Base-by-base conservation (phyloP, 2,797 vertebrate species). In the Parauchenoglanis ngamensis region DNA sequence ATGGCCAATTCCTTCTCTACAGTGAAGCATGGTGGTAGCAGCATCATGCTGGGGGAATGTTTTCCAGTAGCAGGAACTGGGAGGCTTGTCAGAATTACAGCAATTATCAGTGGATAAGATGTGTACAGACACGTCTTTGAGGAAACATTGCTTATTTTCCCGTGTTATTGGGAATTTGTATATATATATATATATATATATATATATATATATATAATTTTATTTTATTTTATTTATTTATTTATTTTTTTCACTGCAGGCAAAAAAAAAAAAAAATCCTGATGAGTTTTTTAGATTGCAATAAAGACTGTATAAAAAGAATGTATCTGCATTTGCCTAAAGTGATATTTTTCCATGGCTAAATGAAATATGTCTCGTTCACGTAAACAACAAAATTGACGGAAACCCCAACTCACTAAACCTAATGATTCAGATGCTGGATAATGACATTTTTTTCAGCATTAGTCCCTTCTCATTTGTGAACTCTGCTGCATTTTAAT, bases 401-500 rank as follows among this genome's bases (percentile, higher is more conserved):
- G 15, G 15, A 56, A 77, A 77, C 31, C 15, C 7, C 75, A 77
- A 57, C 28, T 35, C 76, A 21, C 52, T 78, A 57, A 78, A 23
- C 52, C 56, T 28, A 57, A 21, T 35, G 52, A 78, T 78, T 57
- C 17, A 15, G 28, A 56, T 21, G 15, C 8, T 11, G 17, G 28
- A 31, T 78, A 78, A 78, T 78, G 52, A 35, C 76, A 56, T 56
- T 56, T 46, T 73, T 44, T 75, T 25, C 65, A 86, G 44, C 46
- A 85, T 78, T 57, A 61, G 68, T 77, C 85, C 17, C 19, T 72
- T 86, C 40, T 86, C 83, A 86, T 87, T 63, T 86, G 73, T 57
- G 57, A 77, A 49, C 57, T 78, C 63, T 79, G 84, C 81, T 80
- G 84, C 76, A 72, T 82, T 83, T 89, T 87, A 89, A 88, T 63